These are phyloP conservation scores for Eleginops maclovinus DNA, from an alignment of 2,113 vertebrate genomes.

Conservation along the genomic window DNA sequence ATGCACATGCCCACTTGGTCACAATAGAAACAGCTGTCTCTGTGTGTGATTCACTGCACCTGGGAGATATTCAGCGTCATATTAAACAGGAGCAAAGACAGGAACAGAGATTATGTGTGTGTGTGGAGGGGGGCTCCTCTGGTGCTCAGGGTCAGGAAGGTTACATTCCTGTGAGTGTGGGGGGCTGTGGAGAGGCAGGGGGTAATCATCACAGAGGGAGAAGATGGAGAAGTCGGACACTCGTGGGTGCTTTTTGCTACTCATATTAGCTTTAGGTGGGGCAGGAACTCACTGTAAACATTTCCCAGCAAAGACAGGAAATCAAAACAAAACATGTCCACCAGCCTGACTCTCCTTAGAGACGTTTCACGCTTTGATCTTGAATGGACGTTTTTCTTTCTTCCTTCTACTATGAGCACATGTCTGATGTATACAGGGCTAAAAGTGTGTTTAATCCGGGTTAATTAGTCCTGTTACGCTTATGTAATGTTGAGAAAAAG, in stretches of 20 bases:
- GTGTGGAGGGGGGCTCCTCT: conserved; percentile 40
- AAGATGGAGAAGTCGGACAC: conserved; percentile 43
- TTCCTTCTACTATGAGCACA: background rate
- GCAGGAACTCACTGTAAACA: conserved; percentile 78
- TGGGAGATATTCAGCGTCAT: conserved; percentile 50
- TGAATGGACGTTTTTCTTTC: background rate
- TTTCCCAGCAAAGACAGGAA: conserved; percentile 75
- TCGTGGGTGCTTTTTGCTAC: conserved; percentile 57
- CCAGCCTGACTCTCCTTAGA: conserved; percentile 22
- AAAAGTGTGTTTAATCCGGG: background rate
- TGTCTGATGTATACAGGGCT: background rate
- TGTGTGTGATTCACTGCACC: conserved; percentile 46
- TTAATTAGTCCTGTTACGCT: background rate
- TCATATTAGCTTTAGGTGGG: conserved; percentile 70
- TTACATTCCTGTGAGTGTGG: conserved; percentile 77
- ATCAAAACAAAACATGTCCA: conserved; percentile 70
- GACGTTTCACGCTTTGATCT: conserved; percentile 22
- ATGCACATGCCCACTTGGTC: conserved; percentile 30
- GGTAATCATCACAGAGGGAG: conserved; percentile 67
- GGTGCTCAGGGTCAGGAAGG: conserved; percentile 69
- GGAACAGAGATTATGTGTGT: conserved; percentile 48
- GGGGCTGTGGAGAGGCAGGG: conserved; percentile 56
- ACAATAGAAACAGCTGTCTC: conserved; percentile 51
- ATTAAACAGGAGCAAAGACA: conserved; percentile 48
- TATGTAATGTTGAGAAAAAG: background rate